A percentile compares a stretch with the other conserved stretches of the same genome.
phyloP scores from a whole-genome alignment of 2,797 vertebrate genomes.

The Sebastes kiyomatsui region DNA sequence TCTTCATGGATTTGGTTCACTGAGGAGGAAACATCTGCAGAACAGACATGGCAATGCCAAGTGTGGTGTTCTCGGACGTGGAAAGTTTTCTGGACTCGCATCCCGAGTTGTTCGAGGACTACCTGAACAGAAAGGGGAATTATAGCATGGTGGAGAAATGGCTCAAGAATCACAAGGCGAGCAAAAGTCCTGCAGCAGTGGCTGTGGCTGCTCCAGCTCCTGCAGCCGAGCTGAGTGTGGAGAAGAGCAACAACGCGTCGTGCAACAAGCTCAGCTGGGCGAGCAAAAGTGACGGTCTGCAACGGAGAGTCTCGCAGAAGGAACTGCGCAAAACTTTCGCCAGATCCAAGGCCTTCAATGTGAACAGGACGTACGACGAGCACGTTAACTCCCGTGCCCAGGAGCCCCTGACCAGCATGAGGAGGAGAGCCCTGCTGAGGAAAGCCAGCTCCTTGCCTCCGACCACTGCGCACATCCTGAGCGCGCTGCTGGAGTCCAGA shows the following conservation, averaged over 20 bases:
- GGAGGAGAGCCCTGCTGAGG: constrained; percentile 92
- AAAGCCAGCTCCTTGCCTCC: constrained; percentile 98
- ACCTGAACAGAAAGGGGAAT: constrained; percentile 91
- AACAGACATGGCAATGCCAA: constrained; percentile 83
- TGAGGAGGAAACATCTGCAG: constrained; percentile 56
- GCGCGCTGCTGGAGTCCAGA: constrained; percentile 95
- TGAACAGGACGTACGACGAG: constrained; percentile 97
- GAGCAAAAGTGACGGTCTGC: constrained; percentile 82
- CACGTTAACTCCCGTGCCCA: constrained; percentile 92
- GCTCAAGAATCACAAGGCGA: constrained; percentile 86
- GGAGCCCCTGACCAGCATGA: constrained; percentile 94
- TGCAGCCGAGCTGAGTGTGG: constrained; percentile 53
- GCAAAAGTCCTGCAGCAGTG: constrained; percentile 62
- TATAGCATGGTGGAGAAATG: constrained; percentile 93
- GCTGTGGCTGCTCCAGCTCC: constrained; percentile 18
- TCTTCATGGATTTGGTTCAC: constrained; percentile 65
- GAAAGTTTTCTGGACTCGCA: constrained; percentile 97
- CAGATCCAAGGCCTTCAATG: constrained; percentile 94
- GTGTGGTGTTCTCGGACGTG: constrained; percentile 92
- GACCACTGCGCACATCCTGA: constrained; percentile 95
- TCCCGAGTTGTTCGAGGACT: constrained; percentile 92
- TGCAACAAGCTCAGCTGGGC: constrained; percentile 84
- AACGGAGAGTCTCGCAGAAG: constrained; percentile 92
- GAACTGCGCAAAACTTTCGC: constrained; percentile 97
- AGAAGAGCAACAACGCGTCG: constrained; percentile 60